These are phyloP conservation scores for Noctilio leporinus DNA, from an alignment of 2,113 vertebrate species.

Conservation along the genomic window DNA sequence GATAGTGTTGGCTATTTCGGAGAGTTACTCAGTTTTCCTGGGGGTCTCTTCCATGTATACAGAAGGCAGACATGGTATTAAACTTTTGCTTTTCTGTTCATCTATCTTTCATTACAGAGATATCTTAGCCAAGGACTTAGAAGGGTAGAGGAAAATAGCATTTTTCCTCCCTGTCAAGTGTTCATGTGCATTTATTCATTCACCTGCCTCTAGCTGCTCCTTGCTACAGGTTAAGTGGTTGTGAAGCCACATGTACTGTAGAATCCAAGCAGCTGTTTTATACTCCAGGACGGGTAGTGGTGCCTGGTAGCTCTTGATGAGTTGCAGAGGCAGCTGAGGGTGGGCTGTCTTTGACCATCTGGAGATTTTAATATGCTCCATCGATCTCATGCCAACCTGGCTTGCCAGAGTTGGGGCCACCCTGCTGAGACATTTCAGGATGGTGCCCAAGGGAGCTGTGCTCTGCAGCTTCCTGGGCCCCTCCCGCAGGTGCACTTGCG, in stretches of 20 bases:
- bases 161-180: not conserved
- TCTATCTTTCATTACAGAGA: no score
- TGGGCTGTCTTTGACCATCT: slow-evolving; percentile 47
- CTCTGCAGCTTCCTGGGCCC: not conserved
- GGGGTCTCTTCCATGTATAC: not conserved
- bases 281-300: slow-evolving; percentile 38
- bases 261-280: slow-evolving; percentile 55
- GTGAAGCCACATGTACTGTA: slow-evolving; percentile 54
- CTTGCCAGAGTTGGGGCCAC: not conserved
- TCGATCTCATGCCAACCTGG: not conserved
- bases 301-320: not conserved
- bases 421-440: slow-evolving; percentile 16
- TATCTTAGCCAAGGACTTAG: not conserved
- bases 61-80: not conserved
- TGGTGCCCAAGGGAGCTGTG: not conserved
- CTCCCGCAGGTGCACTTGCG: slow-evolving; percentile 21
- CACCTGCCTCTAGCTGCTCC: slow-evolving; percentile 43
- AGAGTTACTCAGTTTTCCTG: not conserved
- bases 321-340: slow-evolving; percentile 14
- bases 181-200: slow-evolving; percentile 52
- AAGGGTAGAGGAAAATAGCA: not conserved
- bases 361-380: not conserved
- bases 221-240: slow-evolving; percentile 53
- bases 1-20: not conserved
- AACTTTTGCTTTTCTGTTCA: not conserved